Conservation (phyloP, 2,888 invertebrate genomes). For the Acanthococcus lagerstroemiae region DNA sequence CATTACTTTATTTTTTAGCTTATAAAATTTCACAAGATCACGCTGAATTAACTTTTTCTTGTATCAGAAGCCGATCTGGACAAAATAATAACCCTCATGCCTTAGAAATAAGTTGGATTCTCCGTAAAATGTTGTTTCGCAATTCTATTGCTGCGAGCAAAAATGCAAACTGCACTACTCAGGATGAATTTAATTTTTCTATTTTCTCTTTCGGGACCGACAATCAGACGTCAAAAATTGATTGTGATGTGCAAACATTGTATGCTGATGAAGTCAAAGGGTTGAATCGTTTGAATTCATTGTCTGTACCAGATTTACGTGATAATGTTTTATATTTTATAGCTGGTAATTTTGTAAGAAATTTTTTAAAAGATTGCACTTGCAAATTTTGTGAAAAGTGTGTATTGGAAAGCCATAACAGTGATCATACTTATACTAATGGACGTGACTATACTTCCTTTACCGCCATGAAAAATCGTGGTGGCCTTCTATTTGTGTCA, state of each 20-base stretch:
- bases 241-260: neutral
- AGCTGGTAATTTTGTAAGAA: neutral
- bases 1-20: neutral
- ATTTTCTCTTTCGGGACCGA: neutral
- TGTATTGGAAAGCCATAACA: neutral
- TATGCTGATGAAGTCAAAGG: neutral
- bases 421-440: neutral
- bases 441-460: neutral
- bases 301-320: neutral
- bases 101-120: constrained; percentile 27
- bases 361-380: neutral
- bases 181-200: neutral
- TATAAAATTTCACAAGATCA: constrained; percentile 24
- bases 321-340: neutral
- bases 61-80: constrained; percentile 22
- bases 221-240: neutral
- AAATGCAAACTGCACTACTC: neutral
- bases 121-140: constrained; percentile 30
- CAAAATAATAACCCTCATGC: constrained; percentile 32
- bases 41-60: constrained; percentile 26
- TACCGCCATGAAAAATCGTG: neutral
- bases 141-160: constrained; percentile 21
- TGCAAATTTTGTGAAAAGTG: neutral
- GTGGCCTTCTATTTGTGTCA: neutral
- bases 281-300: neutral